phyloP scores from a whole-genome alignment of 1,140 invertebrate genomes.

The Littorina saxatilis region DNA sequence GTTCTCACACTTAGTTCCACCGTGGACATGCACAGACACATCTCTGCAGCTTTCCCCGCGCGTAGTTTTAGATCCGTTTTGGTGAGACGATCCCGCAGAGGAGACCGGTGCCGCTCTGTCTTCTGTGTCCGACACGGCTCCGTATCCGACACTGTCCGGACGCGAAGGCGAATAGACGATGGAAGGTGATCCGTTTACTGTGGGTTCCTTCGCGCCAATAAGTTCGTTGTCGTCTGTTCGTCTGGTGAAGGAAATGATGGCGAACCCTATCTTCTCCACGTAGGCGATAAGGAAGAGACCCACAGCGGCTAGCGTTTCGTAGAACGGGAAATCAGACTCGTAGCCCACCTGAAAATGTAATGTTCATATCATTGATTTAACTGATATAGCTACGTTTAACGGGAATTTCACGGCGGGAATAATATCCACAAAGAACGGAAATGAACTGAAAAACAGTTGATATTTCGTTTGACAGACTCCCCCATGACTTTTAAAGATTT shows the following conservation, averaged over 20 bases:
- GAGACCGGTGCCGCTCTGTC: neutral
- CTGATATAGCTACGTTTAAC: neutral
- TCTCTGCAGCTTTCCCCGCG: too few relatives aligned
- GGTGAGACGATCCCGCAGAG: neutral
- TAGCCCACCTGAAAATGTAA: neutral
- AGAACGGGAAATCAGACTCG: conserved; percentile 48
- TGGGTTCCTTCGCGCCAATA: neutral
- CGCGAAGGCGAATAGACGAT: too few relatives aligned
- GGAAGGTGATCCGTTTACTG: neutral
- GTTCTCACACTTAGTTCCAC: neutral
- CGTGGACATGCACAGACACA: neutral
- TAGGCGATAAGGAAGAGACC: conserved; percentile 80
- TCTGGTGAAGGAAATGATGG: conserved; percentile 43
- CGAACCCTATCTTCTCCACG: conserved; percentile 77
- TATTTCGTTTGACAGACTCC: too few relatives aligned
- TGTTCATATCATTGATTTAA: neutral
- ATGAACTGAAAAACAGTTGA: neutral
- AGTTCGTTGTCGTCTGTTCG: neutral
- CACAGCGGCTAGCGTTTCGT: conserved; percentile 68
- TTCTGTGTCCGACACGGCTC: neutral
- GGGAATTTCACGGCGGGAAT: neutral
- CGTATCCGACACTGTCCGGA: too few relatives aligned
- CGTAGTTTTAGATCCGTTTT: neutral
- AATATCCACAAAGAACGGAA: neutral
- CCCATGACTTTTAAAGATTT: too few relatives aligned